Base-by-base conservation (phyloP, 30 jellyfish, hydroid and myxozoan species). In the Aurelia sp. region DNA sequence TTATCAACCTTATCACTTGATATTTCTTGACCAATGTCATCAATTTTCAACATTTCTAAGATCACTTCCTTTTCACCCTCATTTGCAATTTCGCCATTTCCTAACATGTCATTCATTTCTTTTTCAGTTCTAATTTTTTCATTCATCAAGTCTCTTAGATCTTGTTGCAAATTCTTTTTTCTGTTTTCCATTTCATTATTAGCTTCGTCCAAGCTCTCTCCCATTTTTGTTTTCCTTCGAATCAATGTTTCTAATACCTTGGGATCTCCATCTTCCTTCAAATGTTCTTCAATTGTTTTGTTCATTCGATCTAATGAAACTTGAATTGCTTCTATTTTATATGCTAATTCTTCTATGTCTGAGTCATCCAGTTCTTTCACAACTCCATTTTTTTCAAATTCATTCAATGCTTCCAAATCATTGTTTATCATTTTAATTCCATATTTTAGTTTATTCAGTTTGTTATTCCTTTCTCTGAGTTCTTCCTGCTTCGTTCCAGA, bases 211-310 rank as follows among this genome's bases (percentile, higher is more conserved):
- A 27, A 73, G 55, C 75, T 31, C 3, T 81, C 90, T 3, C 52
- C 68, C 76, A 68, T 86, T 58, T 51, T 76, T 9, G 40, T 51
- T 40, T 69, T 44, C 44, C 89, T 67, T 35, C 65, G 57, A 64
- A 47, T 41, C 62, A 75, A 52, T 27, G 67, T 35, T 11, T 84
- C 88, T 21, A 74, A 74, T 30, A 74, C 52, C 15, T 73, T 63
- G 4, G 88, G 74, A 53, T 84, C 92, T 4, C 92, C 92, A 53
- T 81, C 84, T 40, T 59, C 52, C 13, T 63, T 62, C 50, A 60
- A 51, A 33, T 84, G 83, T 57, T 63, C 83, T 15, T 81, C 78
- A 1, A 73, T 84, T 62, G 87, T 84, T 61, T 53, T 66, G 13
- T 74, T 82, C 76, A 74, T 73, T 31, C 87, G 51, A 41, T 73